These are phyloP conservation scores for Lycaena phlaeas DNA, from an alignment of 2,888 invertebrate species.

Conservation along the genomic window DNA sequence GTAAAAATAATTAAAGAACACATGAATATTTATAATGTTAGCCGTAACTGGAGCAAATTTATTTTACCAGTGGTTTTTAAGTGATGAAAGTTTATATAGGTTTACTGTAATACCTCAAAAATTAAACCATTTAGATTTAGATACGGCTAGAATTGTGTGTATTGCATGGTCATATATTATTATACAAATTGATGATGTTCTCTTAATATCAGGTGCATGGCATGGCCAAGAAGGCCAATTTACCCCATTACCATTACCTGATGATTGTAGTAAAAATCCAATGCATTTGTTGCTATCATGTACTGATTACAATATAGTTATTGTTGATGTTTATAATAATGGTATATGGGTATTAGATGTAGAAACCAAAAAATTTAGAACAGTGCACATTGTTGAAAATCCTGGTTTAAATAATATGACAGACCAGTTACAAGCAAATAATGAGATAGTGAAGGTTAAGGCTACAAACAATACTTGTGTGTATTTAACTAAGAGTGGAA, in stretches of 20 bases:
- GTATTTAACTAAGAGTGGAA: constrained; percentile 38
- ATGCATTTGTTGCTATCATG: constrained; percentile 35
- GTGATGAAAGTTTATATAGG: constrained; percentile 26
- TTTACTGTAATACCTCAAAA: constrained; percentile 29
- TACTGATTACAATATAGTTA: constrained; percentile 42
- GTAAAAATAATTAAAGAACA: neutral
- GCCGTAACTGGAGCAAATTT: constrained; percentile 50
- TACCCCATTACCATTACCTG: constrained; percentile 32
- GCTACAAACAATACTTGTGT: constrained; percentile 33
- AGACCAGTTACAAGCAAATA: constrained; percentile 29
- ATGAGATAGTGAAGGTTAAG: constrained; percentile 32
- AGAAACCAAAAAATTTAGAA: constrained; percentile 29
- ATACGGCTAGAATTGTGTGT: constrained; percentile 26
- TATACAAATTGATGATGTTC: constrained; percentile 29
- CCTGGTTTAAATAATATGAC: constrained; percentile 22
- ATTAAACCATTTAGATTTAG: constrained; percentile 21
- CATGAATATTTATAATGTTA: constrained; percentile 33
- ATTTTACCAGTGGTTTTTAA: constrained; percentile 52
- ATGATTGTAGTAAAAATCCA: constrained; percentile 21
- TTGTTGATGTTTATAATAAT: constrained; percentile 29
- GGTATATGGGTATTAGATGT: constrained; percentile 37
- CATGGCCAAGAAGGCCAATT: constrained; percentile 32
- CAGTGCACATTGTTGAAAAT: constrained; percentile 31
- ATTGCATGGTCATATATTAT: constrained; percentile 60
- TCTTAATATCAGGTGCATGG: constrained; percentile 46